Conservation (phyloP, 2,888 invertebrate species). For the Amphipyra berbera region DNA sequence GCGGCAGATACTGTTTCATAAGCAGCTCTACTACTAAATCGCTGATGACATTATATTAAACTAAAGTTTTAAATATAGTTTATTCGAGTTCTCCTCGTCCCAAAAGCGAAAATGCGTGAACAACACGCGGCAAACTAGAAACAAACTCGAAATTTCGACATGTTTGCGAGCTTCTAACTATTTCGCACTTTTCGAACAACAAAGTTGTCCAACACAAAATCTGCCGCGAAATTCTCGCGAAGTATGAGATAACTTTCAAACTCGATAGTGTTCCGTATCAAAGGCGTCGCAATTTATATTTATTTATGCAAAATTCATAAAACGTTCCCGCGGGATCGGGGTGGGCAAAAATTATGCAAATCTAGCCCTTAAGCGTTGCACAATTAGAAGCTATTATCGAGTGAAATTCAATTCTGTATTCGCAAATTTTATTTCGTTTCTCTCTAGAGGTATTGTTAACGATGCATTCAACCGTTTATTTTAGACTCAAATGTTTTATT, state of each 20-base stretch:
- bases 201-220: slow-evolving; percentile 46
- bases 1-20: no score
- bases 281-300: slow-evolving; percentile 75
- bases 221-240: slow-evolving; percentile 43
- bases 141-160: slow-evolving; percentile 43
- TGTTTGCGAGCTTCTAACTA: slow-evolving; percentile 46
- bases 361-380: slow-evolving; percentile 77
- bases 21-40: no score
- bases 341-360: slow-evolving; percentile 84
- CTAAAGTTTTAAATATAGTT: background rate
- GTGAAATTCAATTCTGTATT: slow-evolving; percentile 74
- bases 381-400: slow-evolving; percentile 86
- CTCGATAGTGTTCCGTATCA: slow-evolving; percentile 78
- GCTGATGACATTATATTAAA: no score
- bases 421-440: slow-evolving; percentile 70
- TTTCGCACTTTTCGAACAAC: slow-evolving; percentile 46
- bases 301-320: slow-evolving; percentile 84
- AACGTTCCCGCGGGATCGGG: slow-evolving; percentile 74
- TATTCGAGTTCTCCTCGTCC: slow-evolving; percentile 17
- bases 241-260: slow-evolving; percentile 61
- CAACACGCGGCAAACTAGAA: slow-evolving; percentile 35
- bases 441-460: slow-evolving; percentile 57
- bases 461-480: slow-evolving; percentile 59
- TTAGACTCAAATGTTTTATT: slow-evolving; percentile 40
- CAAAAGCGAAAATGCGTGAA: slow-evolving; percentile 39